Evolutionary conservation across 1,140 invertebrate genomes (phyloP).

Genomic region (Lepidostoma basale): DNA sequence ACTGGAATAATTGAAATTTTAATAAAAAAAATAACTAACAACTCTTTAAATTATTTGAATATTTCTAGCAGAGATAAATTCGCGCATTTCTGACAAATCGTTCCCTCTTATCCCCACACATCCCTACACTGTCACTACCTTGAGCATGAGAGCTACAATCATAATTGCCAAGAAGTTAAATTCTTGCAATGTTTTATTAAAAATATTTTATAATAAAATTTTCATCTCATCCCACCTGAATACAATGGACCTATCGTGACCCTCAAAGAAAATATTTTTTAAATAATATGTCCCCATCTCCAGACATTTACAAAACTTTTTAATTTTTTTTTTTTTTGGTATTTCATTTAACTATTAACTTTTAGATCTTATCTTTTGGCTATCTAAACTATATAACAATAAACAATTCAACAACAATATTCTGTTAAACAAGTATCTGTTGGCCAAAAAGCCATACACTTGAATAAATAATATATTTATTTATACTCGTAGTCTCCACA

Average conservation of each 20-base stretch:
- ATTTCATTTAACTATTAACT: too few species aligned
- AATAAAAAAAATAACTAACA: too few species aligned
- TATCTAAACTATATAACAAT: too few species aligned
- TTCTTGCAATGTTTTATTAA: constrained; percentile 43
- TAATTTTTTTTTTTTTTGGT: not conserved
- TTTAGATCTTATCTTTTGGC: too few species aligned
- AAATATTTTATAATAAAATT: constrained; percentile 44
- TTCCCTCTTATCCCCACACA: not conserved
- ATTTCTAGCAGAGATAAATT: constrained; percentile 43
- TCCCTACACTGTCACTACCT: not conserved
- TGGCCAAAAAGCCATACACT: too few species aligned
- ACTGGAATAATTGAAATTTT: too few species aligned
- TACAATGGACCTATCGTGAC: too few species aligned
- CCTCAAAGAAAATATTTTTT: not conserved
- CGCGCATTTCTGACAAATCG: constrained; percentile 33
- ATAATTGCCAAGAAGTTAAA: constrained; percentile 30
- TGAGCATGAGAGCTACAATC: not conserved
- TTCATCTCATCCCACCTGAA: constrained; percentile 12
- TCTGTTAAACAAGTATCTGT: too few species aligned
- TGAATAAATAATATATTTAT: too few species aligned
- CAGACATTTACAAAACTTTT: not conserved
- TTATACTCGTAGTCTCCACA: too few species aligned
- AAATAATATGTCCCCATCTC: too few species aligned
- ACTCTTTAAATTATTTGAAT: constrained; percentile 45
- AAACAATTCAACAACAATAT: too few species aligned